Evolutionary conservation across 2,888 invertebrate genomes (phyloP).

Genomic region (Tiliacea aurago): DNA sequence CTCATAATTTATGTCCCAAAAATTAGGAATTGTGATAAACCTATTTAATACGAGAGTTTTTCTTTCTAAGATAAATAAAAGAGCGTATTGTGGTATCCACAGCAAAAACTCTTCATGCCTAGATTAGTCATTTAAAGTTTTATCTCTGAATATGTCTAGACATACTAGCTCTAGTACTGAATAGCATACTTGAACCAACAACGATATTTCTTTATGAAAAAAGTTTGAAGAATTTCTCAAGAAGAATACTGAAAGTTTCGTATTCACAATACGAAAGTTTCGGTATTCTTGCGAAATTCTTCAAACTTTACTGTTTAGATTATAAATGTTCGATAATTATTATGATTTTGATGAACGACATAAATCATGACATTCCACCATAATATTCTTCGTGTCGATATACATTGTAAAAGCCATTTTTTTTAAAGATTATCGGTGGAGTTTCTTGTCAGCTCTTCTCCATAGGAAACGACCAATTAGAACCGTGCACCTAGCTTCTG

Average conservation of each 20-base stretch:
- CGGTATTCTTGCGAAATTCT: no score
- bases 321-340: slow-evolving; percentile 5
- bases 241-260: slow-evolving; percentile 18
- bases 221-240: slow-evolving; percentile 21
- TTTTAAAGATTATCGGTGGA: no score
- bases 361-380: neutral
- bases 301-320: slow-evolving; percentile 2
- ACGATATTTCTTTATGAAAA: slow-evolving; percentile 20
- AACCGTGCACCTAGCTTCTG: no score
- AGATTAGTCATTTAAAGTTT: slow-evolving; percentile 34
- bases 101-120: slow-evolving; percentile 14
- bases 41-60: neutral
- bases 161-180: slow-evolving; percentile 6
- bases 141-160: slow-evolving; percentile 41
- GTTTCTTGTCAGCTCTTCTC: no score
- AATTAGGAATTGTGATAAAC: neutral
- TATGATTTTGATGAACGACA: neutral
- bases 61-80: slow-evolving; percentile 1
- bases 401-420: no score
- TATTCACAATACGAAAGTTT: slow-evolving; percentile 1
- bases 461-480: no score
- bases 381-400: accelerated
- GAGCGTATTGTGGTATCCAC: neutral
- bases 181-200: slow-evolving; percentile 21
- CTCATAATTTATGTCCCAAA: neutral